Base-by-base conservation (phyloP, 2,113 vertebrate species). In the Amblyopsis rosae region DNA sequence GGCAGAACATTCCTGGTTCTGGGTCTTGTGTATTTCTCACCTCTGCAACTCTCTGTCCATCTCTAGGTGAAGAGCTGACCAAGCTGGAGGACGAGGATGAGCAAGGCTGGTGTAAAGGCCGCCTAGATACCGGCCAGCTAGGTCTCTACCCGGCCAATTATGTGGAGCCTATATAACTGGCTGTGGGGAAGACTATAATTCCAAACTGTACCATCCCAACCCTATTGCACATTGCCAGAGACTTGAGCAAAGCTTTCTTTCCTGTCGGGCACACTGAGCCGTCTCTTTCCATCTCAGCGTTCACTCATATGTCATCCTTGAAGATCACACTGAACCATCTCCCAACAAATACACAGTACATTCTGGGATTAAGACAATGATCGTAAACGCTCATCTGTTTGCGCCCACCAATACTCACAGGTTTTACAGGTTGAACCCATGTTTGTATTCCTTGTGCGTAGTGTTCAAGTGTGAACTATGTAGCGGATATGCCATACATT, bases 21-120 rank as follows among this genome's bases (percentile, higher is more conserved):
- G 7, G 6, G 19, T 12, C 4, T 12, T 48, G 3, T 46, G 8
- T 64, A 15, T 69, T 69, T 41, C 9, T 55, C 10, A 55, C 12
- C 26, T 16, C 19, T 67, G 5, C 15, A 19, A 26, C 0, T 62
- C 4, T 77, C n/a, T 75, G 9, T 75, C 13, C 73, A 57, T 64
- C 56, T 68, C 68, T 74, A 97, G 97, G 97, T 64, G 96, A 98
- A 0, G 95, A 96, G 82, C 92, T 99, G 81, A 96, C 89, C 58
- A 99, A 98, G 84, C 94, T 99, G 5, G 97, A 96, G 62, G 96
- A 98, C 16, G 96, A 99, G 82, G 97, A 99, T 0, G 96, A 96
- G 45, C 97, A 99, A 90, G 97, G 97, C 47, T 99, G 97, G 97
- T 98, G 96, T 89, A 97, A 96, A 91, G 97, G 97, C 82, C 95